phyloP scores from a whole-genome alignment of 2,888 invertebrate species.

The Watsonalla binaria region DNA sequence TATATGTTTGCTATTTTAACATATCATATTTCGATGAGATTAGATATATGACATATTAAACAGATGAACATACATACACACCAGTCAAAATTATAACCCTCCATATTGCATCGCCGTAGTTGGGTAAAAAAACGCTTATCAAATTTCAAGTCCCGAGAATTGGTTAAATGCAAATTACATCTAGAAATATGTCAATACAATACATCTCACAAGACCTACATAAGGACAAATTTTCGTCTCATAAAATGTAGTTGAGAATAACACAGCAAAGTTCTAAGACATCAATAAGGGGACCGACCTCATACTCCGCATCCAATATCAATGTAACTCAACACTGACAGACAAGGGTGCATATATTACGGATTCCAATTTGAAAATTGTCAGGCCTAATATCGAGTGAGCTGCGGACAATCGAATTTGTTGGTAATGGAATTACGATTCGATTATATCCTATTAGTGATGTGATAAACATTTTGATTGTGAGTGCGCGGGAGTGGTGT shows the following conservation, averaged over 20 bases:
- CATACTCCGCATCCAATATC: constrained; percentile 16
- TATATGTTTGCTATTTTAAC: no score
- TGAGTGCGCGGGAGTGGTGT: neutral
- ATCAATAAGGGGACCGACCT: constrained; percentile 12
- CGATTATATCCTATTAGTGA: constrained; percentile 71
- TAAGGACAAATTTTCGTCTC: no score
- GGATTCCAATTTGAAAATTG: constrained; percentile 71
- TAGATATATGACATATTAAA: no score
- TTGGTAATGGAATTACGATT: constrained; percentile 54
- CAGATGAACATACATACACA: no score
- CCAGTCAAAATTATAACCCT: no score
- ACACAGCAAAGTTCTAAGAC: neutral
- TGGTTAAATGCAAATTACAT: no score
- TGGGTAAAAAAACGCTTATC: no score
- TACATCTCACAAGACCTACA: no score
- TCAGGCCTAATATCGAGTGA: constrained; percentile 65
- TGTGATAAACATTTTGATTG: constrained; percentile 34
- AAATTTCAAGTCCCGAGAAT: no score
- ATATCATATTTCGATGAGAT: no score
- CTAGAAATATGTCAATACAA: no score
- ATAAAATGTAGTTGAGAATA: neutral
- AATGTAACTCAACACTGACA: constrained; percentile 27
- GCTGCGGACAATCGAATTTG: constrained; percentile 61
- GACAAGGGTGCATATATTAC: constrained; percentile 69
- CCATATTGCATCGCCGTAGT: no score